phyloP scores from a whole-genome alignment of 2,888 invertebrate genomes.

The Abscondita cerata region DNA sequence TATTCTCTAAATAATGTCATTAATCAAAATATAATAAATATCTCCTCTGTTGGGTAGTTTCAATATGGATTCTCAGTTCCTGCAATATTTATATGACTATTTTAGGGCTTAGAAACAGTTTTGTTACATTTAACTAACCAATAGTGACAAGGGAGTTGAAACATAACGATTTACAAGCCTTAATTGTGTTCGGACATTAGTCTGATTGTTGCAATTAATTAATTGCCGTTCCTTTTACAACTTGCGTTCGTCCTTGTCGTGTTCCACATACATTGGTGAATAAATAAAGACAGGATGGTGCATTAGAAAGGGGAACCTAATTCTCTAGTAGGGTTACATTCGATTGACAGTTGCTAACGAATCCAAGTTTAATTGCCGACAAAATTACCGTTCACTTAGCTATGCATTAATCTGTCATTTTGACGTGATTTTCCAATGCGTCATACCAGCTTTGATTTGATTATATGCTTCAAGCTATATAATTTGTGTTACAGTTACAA shows the following conservation, averaged over 20 bases:
- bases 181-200: conserved; percentile 34
- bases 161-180: conserved; percentile 33
- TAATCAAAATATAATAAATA: too few relatives aligned
- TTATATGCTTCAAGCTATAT: conserved; percentile 33
- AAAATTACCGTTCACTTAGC: conserved; percentile 43
- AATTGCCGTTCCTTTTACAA: conserved; percentile 32
- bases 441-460: conserved; percentile 36
- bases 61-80: too few relatives aligned
- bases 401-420: conserved; percentile 44
- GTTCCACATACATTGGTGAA: conserved; percentile 11
- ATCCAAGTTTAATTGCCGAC: conserved; percentile 45
- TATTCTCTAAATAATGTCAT: too few relatives aligned
- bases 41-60: too few relatives aligned
- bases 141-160: conserved; percentile 30
- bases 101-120: conserved; percentile 4
- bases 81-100: background rate
- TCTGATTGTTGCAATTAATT: conserved; percentile 34
- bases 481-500: conserved; percentile 20
- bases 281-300: conserved; percentile 21
- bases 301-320: conserved; percentile 22
- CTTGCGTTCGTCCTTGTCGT: conserved; percentile 26
- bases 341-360: conserved; percentile 44
- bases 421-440: conserved; percentile 43
- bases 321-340: conserved; percentile 32
- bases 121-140: conserved; percentile 28